phyloP scores from a whole-genome alignment of 2,888 invertebrate species.

The Toxonevra muliebris region DNA sequence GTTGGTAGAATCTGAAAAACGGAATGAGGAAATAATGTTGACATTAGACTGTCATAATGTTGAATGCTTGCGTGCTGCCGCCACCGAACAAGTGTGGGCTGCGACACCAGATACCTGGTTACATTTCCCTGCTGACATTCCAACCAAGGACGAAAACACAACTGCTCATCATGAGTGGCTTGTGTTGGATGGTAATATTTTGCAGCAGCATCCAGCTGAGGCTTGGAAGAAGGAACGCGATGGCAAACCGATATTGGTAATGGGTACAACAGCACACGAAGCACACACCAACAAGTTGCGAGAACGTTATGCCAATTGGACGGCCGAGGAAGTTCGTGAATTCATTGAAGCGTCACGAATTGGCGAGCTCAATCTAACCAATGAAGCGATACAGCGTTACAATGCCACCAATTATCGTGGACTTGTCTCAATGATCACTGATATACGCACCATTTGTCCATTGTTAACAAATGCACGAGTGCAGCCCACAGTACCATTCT shows the following conservation, averaged over 20 bases:
- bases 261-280: conserved; percentile 80
- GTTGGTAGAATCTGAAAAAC: conserved; percentile 70
- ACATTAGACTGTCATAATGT: conserved; percentile 69
- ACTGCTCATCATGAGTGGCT: conserved; percentile 76
- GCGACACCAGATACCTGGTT: conserved; percentile 80
- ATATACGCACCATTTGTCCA: conserved; percentile 83
- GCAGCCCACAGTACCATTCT: conserved; percentile 75
- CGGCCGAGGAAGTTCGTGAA: conserved; percentile 71
- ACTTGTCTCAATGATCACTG: conserved; percentile 77
- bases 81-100: conserved; percentile 71
- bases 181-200: conserved; percentile 76
- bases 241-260: conserved; percentile 68
- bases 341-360: conserved; percentile 70
- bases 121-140: conserved; percentile 69
- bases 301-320: conserved; percentile 73
- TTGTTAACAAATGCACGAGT: conserved; percentile 73
- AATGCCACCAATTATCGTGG: conserved; percentile 75
- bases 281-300: conserved; percentile 72
- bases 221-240: conserved; percentile 69
- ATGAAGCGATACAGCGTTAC: conserved; percentile 73
- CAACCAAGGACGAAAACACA: conserved; percentile 67
- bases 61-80: conserved; percentile 69
- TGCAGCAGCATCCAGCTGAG: conserved; percentile 74
- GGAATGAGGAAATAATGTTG: conserved; percentile 72
- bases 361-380: conserved; percentile 71